Conservation (phyloP, 1,140 invertebrate genomes). For the Saxidomus purpurata region DNA sequence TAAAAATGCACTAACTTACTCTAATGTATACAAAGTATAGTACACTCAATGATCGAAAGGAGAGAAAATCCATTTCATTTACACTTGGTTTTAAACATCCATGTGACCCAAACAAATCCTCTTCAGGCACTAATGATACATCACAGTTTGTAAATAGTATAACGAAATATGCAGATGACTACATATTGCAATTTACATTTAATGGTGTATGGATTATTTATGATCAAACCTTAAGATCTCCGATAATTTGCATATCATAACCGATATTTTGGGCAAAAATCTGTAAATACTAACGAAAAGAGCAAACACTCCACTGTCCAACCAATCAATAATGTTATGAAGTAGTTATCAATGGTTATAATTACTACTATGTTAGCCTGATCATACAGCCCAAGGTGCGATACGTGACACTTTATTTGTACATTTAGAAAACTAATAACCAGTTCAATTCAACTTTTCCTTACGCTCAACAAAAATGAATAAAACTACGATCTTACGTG, state of each 20-base stretch:
- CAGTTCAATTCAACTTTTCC: background rate
- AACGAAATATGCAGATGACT: background rate
- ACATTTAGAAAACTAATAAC: slow-evolving; percentile 8
- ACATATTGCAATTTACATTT: too few species aligned
- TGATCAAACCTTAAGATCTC: background rate
- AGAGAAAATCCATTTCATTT: too few species aligned
- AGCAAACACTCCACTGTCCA: slow-evolving; percentile 10
- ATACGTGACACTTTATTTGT: background rate
- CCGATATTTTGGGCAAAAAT: background rate
- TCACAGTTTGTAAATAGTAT: background rate
- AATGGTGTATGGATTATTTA: too few species aligned
- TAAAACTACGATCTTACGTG: background rate
- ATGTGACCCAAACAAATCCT: background rate
- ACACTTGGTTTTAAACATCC: background rate
- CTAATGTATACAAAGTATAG: too few species aligned
- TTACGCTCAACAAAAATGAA: background rate
- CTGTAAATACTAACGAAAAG: background rate
- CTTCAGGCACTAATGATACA: background rate
- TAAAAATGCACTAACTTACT: too few species aligned
- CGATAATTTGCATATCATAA: background rate
- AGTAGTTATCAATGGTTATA: background rate
- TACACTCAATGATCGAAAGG: too few species aligned
- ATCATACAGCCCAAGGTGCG: slow-evolving; percentile 2
- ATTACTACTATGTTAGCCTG: background rate
- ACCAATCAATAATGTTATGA: slow-evolving; percentile 10